phyloP scores from a whole-genome alignment of 2,113 vertebrate genomes.

The Ammospiza nelsoni region DNA sequence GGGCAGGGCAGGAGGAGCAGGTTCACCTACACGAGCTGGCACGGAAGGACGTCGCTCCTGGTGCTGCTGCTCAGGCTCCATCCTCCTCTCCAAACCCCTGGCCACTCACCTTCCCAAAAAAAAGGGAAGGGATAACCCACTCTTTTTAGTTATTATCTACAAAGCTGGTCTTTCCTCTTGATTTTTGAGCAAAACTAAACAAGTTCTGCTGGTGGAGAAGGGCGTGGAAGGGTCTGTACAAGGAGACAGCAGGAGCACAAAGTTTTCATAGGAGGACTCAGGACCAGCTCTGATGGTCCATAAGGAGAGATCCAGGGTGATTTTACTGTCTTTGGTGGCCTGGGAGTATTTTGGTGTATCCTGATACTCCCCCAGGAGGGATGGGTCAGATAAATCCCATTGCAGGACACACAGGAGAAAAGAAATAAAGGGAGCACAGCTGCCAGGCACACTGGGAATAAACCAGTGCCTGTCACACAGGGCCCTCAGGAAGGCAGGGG shows the following conservation, averaged over 20 bases:
- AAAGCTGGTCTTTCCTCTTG: background rate
- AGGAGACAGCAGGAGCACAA: background rate
- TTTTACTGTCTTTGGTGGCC: background rate
- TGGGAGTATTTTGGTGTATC: background rate
- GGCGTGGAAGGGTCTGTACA: background rate
- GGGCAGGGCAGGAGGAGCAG: conserved; percentile 42
- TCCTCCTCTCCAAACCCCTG: background rate
- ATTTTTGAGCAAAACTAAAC: background rate
- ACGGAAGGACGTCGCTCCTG: background rate
- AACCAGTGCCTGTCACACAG: background rate
- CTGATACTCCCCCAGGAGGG: background rate
- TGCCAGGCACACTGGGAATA: background rate
- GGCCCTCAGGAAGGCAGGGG: background rate
- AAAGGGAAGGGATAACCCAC: background rate
- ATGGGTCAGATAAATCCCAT: background rate
- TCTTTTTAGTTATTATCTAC: background rate
- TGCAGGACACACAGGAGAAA: rapidly evolving
- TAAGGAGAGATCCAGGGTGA: background rate
- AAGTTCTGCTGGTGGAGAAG: background rate
- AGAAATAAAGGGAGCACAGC: background rate
- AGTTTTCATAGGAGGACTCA: background rate
- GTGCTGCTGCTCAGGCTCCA: background rate
- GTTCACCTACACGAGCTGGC: conserved; percentile 11
- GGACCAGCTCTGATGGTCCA: rapidly evolving
- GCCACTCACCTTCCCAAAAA: background rate